Base-by-base conservation (phyloP, 2,888 invertebrate genomes). In the Paralinhomoeus sp. region DNA sequence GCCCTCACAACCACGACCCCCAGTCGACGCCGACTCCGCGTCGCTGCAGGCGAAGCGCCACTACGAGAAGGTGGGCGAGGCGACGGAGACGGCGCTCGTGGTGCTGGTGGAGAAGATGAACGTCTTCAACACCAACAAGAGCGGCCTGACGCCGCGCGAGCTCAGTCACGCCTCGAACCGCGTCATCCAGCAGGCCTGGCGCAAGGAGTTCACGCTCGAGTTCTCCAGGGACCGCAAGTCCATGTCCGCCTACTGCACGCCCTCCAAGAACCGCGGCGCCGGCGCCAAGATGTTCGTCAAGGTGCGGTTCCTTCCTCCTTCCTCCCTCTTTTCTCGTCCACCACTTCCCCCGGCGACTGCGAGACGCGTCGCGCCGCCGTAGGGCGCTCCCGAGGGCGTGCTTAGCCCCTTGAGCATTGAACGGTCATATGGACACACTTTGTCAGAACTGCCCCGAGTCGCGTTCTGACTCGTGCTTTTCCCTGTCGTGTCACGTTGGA, bases 141-240 rank as follows among this genome's bases (percentile, higher is more conserved):
- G 73, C 50, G 84, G 85, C 42, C 70, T 83, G 58, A 84, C 81
- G 68, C 78, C 89, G 55, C 80, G 89, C 61, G 80, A 81, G 45
- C 67, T 79, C 47, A 89, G 85, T 54, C 82, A 84, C 62, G 76
- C 76, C 54, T 81, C 81, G 48, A 78, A 85, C 59, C 82, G 84
- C 63, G 85, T 87, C 64, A 77, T 89, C 64, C 84, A 85, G 65
- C 78, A 82, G 55, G 84, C 85, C 68, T 93, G 89, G 89, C 87
- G 80, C 73, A 93, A 93, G 66, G 91, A 93, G 64, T 91, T 89
- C 71, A 93, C 93, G 38, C 73, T 93, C 51, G 93, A 93, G 66
- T 93, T 93, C 75, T 91, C 91, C 33, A 80, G 93, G 60, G 93
- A 93, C 75, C 80, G 93, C 70, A 93, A 93, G 73, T 91, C 91